A percentile compares a stretch with the other conserved stretches of the same genome.
These are phyloP conservation scores for Platypus cylindrus DNA, from an alignment of 2,888 invertebrate genomes.

Conservation along the genomic window DNA sequence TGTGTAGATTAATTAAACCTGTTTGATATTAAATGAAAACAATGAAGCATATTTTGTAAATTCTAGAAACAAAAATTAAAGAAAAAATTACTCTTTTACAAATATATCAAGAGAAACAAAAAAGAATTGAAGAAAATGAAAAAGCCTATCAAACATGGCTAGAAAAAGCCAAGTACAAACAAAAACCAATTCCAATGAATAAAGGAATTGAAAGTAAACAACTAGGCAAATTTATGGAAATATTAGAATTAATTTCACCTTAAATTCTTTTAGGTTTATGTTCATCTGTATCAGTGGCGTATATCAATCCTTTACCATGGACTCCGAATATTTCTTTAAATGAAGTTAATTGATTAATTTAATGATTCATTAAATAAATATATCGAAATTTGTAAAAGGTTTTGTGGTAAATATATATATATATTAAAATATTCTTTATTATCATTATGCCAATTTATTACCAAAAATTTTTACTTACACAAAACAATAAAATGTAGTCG, in stretches of 20 bases:
- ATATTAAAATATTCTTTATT: too few relatives aligned
- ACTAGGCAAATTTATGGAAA: too few relatives aligned
- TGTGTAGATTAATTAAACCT: neutral
- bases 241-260: conserved; percentile 3
- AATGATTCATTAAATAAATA: too few relatives aligned
- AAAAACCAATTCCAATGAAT: conserved; percentile 48
- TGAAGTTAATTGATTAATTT: too few relatives aligned
- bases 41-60: conserved; percentile 8
- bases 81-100: conserved; percentile 35
- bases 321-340: conserved; percentile 27
- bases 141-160: conserved; percentile 52
- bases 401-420: too few relatives aligned
- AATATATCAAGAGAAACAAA: conserved; percentile 40
- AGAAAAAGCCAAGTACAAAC: conserved; percentile 46
- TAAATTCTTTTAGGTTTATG: conserved; percentile 43
- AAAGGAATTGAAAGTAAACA: conserved; percentile 46
- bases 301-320: conserved; percentile 55
- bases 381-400: too few relatives aligned
- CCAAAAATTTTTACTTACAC: too few relatives aligned
- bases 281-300: conserved; percentile 49
- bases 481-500: conserved; percentile 3
- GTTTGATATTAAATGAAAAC: neutral
- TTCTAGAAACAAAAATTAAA: conserved; percentile 27
- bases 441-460: too few relatives aligned
- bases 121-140: conserved; percentile 40